These are phyloP conservation scores for Exocentrus adspersus DNA, from an alignment of 2,888 invertebrate genomes.

Conservation along the genomic window DNA sequence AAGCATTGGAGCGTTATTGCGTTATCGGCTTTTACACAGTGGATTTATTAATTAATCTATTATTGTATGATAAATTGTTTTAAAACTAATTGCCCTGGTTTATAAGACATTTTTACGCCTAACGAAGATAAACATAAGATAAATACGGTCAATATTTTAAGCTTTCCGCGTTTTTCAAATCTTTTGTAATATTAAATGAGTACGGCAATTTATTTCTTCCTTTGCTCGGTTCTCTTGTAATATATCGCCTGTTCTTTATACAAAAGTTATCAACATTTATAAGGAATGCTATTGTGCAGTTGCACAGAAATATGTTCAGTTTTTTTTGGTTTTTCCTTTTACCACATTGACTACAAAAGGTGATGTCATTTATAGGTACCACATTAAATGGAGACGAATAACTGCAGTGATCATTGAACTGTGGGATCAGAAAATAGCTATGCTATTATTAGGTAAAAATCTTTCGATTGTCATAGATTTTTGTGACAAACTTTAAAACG, in stretches of 20 bases:
- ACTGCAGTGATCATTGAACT: background rate
- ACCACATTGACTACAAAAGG: background rate
- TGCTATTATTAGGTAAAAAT: background rate
- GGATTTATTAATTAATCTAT: background rate
- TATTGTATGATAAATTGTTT: background rate
- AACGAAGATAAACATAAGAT: conserved; percentile 11
- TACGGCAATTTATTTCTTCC: conserved; percentile 14
- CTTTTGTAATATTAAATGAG: conserved; percentile 18
- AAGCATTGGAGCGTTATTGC: background rate
- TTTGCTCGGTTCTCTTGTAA: conserved; percentile 15
- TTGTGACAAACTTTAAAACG: no score
- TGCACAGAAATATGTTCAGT: conserved; percentile 2
- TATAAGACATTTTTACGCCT: background rate
- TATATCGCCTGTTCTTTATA: conserved; percentile 15
- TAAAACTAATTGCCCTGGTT: conserved; percentile 1
- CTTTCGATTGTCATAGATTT: no score
- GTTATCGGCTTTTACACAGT: background rate
- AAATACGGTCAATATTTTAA: conserved; percentile 21
- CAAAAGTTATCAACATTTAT: conserved; percentile 15
- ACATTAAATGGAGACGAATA: background rate
- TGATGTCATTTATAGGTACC: background rate
- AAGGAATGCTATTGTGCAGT: conserved; percentile 8
- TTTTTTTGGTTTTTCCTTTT: background rate
- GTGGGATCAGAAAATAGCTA: background rate
- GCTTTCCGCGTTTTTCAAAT: conserved; percentile 14